Conservation (phyloP, 2,888 invertebrate genomes). For the Frankliniella intonsa region DNA sequence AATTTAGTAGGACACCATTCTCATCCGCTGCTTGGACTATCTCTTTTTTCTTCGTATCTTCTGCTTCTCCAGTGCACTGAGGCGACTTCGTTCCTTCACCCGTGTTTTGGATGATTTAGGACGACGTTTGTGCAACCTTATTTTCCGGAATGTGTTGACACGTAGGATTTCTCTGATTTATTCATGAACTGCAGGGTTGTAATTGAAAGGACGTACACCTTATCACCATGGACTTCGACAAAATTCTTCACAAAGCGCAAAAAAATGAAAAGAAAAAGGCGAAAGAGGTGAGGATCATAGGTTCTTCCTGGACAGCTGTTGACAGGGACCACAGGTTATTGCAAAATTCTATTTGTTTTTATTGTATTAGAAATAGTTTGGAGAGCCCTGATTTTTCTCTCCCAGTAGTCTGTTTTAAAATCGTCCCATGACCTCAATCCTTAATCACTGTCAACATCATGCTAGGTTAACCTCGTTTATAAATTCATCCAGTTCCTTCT, state of each 20-base stretch:
- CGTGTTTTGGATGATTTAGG: not conserved
- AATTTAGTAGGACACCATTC: too few species aligned
- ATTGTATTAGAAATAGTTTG: too few species aligned
- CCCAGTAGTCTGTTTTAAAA: too few species aligned
- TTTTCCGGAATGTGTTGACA: slow-evolving; percentile 11
- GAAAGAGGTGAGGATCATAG: not conserved
- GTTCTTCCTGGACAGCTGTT: slow-evolving; percentile 6
- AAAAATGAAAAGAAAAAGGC: slow-evolving; percentile 20
- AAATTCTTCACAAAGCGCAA: slow-evolving; percentile 9
- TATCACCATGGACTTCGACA: not conserved
- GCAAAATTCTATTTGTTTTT: not conserved
- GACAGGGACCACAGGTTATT: not conserved
- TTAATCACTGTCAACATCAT: too few species aligned
- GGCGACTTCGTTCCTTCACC: not conserved
- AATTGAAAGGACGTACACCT: not conserved
- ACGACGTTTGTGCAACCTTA: not conserved
- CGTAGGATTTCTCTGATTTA: not conserved
- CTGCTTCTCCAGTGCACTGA: not conserved
- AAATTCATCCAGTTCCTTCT: too few species aligned
- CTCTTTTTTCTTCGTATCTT: not conserved
- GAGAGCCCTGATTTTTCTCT: too few species aligned
- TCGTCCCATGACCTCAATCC: too few species aligned
- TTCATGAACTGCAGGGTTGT: not conserved
- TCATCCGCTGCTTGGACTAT: too few species aligned
- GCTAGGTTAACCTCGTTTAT: too few species aligned